Base-by-base conservation (phyloP, 1,140 invertebrate genomes). In the Calephelis virginiensis region DNA sequence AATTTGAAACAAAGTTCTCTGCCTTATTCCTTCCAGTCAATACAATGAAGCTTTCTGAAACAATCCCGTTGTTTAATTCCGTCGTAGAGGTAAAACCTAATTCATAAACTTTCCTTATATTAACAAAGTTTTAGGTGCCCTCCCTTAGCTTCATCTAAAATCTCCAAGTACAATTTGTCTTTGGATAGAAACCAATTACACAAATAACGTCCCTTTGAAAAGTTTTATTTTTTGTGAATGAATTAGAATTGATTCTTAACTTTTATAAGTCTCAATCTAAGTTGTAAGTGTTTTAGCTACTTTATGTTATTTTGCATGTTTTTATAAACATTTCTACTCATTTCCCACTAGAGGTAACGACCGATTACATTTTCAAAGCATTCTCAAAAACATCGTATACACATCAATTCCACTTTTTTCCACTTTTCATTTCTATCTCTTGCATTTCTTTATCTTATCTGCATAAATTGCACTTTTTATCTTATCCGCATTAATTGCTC, bases 101-200 rank as follows among this genome's bases (percentile, higher is more conserved):
- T 50, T 50, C 13, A 50, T 50, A 50, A 50, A 50, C 49, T 50
- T 50, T 50, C 14, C 13, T 50, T 14, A 50, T 50, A 50, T 50
- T 50, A 50, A 50, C 49, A 50, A 50, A 50, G 49, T 50, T 50
- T 50, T 50, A 14, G 49, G 49, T 17, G 13, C 49, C 14, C 49
- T 17, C 49, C 49, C 49, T 50, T 17, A 50, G 50, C 50, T 56
- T 28, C 17, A 56, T 56, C 50, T 28, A 56, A 56, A 50, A 17
- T 50, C 49, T 50, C 49, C 49, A 14, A 56, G 50, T 56, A 56
- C 50, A 56, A 56, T 56, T 56, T 56, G 50, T 56, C 50, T 56
- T 56, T 56, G 50, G 50, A 56, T 37, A 14, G 50, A 17, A 56
- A 28, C 50, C 50, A 56, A 56, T 56, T 56, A 56, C 17, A 56